Evolutionary conservation across 2,888 invertebrate genomes (phyloP).

Genomic region (Drymonia ruficornis): DNA sequence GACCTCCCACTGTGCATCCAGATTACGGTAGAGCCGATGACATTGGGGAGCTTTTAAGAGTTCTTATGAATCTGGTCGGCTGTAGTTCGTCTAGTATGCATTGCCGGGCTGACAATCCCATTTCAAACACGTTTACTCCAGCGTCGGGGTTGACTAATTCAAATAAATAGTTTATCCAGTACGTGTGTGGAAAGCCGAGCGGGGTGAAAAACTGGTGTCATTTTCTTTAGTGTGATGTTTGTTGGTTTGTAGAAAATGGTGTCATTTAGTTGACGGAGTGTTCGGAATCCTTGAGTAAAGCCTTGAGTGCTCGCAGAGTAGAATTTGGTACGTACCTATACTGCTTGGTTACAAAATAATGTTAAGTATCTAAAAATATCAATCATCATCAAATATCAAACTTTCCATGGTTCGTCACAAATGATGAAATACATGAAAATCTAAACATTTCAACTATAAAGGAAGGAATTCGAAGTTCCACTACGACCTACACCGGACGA

Average conservation of each 20-base stretch:
- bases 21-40: neutral
- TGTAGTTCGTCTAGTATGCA: slow-evolving; percentile 45
- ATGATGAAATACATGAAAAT: too few relatives aligned
- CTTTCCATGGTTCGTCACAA: too few relatives aligned
- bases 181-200: slow-evolving; percentile 19
- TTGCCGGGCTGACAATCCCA: slow-evolving; percentile 41
- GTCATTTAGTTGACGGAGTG: too few relatives aligned
- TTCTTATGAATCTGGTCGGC: slow-evolving; percentile 20
- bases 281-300: too few relatives aligned
- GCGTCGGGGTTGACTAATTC: slow-evolving; percentile 34
- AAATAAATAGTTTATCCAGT: slow-evolving; percentile 34
- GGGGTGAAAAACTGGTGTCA: slow-evolving; percentile 1
- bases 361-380: too few relatives aligned
- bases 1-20: neutral
- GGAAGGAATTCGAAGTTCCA: too few relatives aligned
- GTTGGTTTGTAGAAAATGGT: neutral
- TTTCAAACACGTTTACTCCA: slow-evolving; percentile 37
- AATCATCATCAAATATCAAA: too few relatives aligned
- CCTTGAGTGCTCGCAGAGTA: too few relatives aligned
- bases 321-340: too few relatives aligned
- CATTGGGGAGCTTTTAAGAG: slow-evolving; percentile 4
- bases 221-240: slow-evolving; percentile 1
- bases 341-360: too few relatives aligned
- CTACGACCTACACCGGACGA: too few relatives aligned
- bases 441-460: too few relatives aligned